Evolutionary conservation across 2,797 vertebrate genomes (phyloP).

Genomic region (Emys orbicularis): DNA sequence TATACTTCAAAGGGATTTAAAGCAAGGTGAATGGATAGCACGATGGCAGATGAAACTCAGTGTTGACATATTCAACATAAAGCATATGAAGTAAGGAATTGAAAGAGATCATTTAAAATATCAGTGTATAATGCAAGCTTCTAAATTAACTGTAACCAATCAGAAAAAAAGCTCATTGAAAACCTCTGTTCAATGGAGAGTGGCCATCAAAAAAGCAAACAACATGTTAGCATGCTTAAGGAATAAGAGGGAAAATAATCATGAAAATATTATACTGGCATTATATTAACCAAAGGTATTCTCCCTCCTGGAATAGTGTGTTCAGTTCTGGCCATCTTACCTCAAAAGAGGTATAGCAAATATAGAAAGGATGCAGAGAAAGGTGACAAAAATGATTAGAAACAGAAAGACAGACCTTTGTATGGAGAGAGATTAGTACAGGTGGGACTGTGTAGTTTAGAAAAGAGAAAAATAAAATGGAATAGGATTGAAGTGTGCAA

Average conservation of each 20-base stretch:
- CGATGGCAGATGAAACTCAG: background rate
- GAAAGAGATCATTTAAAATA: background rate
- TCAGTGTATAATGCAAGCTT: background rate
- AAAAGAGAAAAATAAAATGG: conserved; percentile 20
- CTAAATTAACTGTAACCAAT: background rate
- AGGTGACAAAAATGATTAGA: conserved; percentile 29
- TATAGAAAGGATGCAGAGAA: conserved; percentile 34
- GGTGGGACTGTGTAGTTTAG: conserved; percentile 25
- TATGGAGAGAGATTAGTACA: conserved; percentile 31
- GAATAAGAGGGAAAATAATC: background rate
- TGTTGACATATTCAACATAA: background rate
- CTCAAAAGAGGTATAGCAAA: conserved; percentile 49
- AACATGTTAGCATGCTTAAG: background rate
- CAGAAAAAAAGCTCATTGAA: background rate
- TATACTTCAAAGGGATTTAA: background rate
- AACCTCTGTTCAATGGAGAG: background rate
- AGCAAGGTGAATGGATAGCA: background rate
- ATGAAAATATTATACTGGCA: background rate
- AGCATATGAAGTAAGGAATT: background rate
- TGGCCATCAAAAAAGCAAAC: background rate
- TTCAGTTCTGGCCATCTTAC: conserved; percentile 1
- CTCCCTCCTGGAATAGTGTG: background rate
- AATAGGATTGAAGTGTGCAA: background rate
- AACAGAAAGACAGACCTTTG: background rate
- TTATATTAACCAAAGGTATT: conserved; percentile 2